Base-by-base conservation (phyloP, 2,113 vertebrate genomes). In the Spermophilus dauricus region DNA sequence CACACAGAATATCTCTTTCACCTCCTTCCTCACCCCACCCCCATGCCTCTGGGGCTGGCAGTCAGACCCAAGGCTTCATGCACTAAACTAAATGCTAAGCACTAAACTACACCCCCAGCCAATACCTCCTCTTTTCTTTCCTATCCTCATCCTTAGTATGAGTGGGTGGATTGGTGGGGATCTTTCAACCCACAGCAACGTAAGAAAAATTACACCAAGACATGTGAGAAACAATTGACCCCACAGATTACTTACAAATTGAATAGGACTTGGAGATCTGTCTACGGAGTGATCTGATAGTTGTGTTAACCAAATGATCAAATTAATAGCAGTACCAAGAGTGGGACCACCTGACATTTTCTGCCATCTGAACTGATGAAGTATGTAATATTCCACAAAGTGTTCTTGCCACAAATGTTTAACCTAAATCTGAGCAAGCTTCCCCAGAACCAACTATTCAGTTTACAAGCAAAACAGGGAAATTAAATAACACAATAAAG, bases 341-440 rank as follows among this genome's bases (percentile, higher is more conserved):
- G 22, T 30, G 20, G 28, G 37, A 84, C 37, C 8, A 26, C 61
- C 61, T 63, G 8, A 63, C 61, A 63, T 76, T 94, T 75, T 89
- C 72, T 76, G 34, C 75, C 67, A 92, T 32, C 17, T 63, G 17
- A 48, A 65, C 13, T 24, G 67, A 37, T 89, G 30, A 76, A 94
- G 73, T 69, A 37, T 16, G 32, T 63, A 70, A 65, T 65, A 48
- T 76, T 65, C 58, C 20, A 0, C 8, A 76, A n/a, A 53, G 26
- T 69, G 63, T 45, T 94, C 85, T 30, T 93, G 51, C n/a, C 67
- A 89, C 8, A 86, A 89, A 70, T 63, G 42, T 76, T 65, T 86
- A 32, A 76, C 61, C 83, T 84, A 67, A 34, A 39, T 63, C 51
- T 90, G 48, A 58, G 34, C 82, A 82, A 39, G 26, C 18, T 75